These are phyloP conservation scores for Leucosticte australis DNA, from an alignment of 2,113 vertebrate species.

Conservation along the genomic window DNA sequence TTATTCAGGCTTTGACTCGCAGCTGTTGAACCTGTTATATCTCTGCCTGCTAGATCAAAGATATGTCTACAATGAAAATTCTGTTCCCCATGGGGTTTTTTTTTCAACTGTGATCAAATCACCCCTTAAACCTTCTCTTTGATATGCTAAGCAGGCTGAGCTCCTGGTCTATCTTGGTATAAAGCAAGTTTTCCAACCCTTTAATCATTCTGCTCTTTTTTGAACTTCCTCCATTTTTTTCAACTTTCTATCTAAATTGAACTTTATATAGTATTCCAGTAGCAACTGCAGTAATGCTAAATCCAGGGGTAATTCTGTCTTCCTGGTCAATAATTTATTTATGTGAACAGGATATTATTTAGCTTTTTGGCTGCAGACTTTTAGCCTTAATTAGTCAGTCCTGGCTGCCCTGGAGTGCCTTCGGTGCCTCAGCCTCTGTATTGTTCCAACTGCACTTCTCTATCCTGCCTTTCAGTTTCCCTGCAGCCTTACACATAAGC, in stretches of 20 bases:
- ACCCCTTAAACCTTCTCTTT: slow-evolving; percentile 49
- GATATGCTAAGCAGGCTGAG: slow-evolving; percentile 47
- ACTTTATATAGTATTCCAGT: slow-evolving; percentile 22
- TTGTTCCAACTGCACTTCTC: neutral
- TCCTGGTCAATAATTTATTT: slow-evolving; percentile 27
- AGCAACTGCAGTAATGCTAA: neutral
- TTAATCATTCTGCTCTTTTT: slow-evolving; percentile 42
- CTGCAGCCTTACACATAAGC: neutral
- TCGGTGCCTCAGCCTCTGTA: neutral
- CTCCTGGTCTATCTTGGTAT: slow-evolving; percentile 31
- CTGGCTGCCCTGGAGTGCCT: neutral
- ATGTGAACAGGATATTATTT: neutral
- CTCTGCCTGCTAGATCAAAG: slow-evolving; percentile 48
- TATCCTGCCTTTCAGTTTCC: neutral
- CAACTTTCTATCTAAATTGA: slow-evolving; percentile 7
- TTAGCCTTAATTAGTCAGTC: neutral
- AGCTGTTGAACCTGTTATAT: slow-evolving; percentile 5
- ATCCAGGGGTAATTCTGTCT: neutral
- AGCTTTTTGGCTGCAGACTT: slow-evolving; percentile 20
- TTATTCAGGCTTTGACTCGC: neutral
- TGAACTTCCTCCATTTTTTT: slow-evolving; percentile 14
- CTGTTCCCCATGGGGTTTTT: neutral
- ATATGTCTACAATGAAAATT: slow-evolving; percentile 15
- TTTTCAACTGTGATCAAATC: slow-evolving; percentile 28
- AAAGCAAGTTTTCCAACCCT: slow-evolving; percentile 26